Evolutionary conservation across 2,888 invertebrate genomes (phyloP), one percentile per base, ranked within the genome.

Genomic region (Eilema griseolum): DNA sequence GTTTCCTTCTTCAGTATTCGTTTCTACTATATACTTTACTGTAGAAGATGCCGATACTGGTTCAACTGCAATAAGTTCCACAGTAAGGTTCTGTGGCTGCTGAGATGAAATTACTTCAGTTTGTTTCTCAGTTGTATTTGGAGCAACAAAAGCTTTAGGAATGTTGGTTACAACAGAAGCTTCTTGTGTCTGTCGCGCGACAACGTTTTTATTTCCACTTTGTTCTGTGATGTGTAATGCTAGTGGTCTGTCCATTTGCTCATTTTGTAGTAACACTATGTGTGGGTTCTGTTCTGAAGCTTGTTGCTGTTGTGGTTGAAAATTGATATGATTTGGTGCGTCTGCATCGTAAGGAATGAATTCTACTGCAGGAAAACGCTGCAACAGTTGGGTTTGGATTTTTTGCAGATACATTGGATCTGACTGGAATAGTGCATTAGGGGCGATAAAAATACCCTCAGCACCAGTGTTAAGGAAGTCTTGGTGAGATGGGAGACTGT

Each of bases 331-430:
- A 56, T 78, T 77, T 70, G 86, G 83, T 10, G 83, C 74, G 61
- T 92, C 90, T n/a, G 92, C 88, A 2, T 89, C 84, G 74, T 95
- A 95, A 24, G 95, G 95, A 72, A 94, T 89, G 71, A 94, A 94
- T 74, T 95, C 94, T 1, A 95, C 88, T 5, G 91, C 86, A 0
- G 91, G 93, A 78, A 92, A 93, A 59, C 94, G 87, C 74, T 95
- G 92, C 59, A 92, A 78, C 26, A 94, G 83, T 74, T 94, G 94
- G 52, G 85, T 89, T 82, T 94, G 95, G 33, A 95, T 84, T 78
- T 94, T 95, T 77, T 95, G 95, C 67, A 96, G 84, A 76, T 92
- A 95, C 75, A 88, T 84, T n/a, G 93, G 93, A 78, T 96, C 96
- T 14, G 96, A 93, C 84, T 96, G 96, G 77, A 96, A 96, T 11